A percentile compares a stretch with the other conserved stretches of the same genome.
Evolutionary conservation across 2,888 invertebrate genomes (phyloP).

Genomic region (Drosophila neonasuta): DNA sequence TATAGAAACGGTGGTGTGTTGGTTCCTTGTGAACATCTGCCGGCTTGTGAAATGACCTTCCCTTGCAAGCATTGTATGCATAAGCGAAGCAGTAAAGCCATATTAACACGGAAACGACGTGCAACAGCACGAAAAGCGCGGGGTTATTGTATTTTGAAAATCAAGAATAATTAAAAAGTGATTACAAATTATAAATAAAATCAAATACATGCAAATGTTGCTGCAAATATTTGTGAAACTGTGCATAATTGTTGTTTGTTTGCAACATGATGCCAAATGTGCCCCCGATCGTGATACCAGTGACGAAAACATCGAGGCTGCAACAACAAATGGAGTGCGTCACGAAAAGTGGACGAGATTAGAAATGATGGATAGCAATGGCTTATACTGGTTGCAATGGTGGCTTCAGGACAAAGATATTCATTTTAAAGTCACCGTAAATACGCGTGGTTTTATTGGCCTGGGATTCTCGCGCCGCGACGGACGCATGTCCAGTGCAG

Average conservation of each 20-base stretch:
- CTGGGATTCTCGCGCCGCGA: slow-evolving; percentile 92
- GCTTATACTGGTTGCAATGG: slow-evolving; percentile 85
- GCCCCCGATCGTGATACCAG: slow-evolving; percentile 13
- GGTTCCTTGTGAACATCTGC: slow-evolving; percentile 50
- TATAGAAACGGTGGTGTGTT: slow-evolving; percentile 53
- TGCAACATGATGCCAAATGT: slow-evolving; percentile 15
- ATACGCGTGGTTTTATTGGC: slow-evolving; percentile 92
- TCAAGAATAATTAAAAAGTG: slow-evolving; percentile 1
- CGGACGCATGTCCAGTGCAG: slow-evolving; percentile 89
- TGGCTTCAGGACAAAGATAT: slow-evolving; percentile 87
- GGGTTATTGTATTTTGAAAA: slow-evolving; percentile 1
- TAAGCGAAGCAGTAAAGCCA: slow-evolving; percentile 39
- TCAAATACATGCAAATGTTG: slow-evolving; percentile 32
- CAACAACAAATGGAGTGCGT: slow-evolving; percentile 33
- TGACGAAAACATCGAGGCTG: slow-evolving; percentile 10
- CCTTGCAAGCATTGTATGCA: slow-evolving; percentile 35
- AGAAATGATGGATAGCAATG: slow-evolving; percentile 82
- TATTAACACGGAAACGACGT: slow-evolving; percentile 43
- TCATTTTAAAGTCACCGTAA: slow-evolving; percentile 90
- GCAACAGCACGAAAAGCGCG: slow-evolving; percentile 31
- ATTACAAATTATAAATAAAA: background rate
- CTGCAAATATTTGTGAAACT: slow-evolving; percentile 17
- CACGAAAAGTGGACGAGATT: slow-evolving; percentile 80
- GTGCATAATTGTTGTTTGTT: slow-evolving; percentile 23
- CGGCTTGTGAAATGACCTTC: slow-evolving; percentile 55